phyloP scores from a whole-genome alignment of 2,888 invertebrate genomes.

The Drosophila quinaria region DNA sequence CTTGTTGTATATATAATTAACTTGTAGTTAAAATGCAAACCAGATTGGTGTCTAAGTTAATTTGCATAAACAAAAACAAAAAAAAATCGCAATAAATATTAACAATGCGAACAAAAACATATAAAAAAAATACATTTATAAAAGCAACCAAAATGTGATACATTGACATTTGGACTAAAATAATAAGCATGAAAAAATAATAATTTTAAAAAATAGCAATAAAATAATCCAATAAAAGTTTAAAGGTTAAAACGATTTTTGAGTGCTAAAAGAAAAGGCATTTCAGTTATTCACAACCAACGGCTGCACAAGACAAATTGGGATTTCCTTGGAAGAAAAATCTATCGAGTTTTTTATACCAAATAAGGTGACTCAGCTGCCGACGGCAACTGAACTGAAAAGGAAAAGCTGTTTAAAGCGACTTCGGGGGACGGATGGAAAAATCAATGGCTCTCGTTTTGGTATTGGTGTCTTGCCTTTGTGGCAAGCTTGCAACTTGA shows the following conservation, averaged over 20 bases:
- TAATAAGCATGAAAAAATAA: conserved; percentile 6
- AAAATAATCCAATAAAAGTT: conserved; percentile 6
- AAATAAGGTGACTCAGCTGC: conserved; percentile 37
- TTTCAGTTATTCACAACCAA: conserved; percentile 23
- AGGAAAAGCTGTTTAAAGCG: conserved; percentile 41
- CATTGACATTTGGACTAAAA: conserved; percentile 64
- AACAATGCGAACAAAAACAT: conserved; percentile 33
- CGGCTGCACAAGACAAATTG: conserved; percentile 43
- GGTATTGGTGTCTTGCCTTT: conserved; percentile 36
- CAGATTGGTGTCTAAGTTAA: conserved; percentile 51
- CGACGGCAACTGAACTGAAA: conserved; percentile 39
- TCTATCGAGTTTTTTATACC: conserved; percentile 19
- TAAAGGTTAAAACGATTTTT: neutral
- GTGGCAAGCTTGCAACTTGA: conserved; percentile 27
- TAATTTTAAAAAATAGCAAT: neutral
- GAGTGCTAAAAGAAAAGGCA: conserved; percentile 16
- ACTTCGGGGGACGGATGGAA: conserved; percentile 43
- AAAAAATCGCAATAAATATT: conserved; percentile 26
- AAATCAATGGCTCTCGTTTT: conserved; percentile 59
- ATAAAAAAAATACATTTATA: conserved; percentile 9
- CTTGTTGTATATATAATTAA: conserved; percentile 51
- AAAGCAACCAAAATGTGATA: conserved; percentile 33
- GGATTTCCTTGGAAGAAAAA: conserved; percentile 45
- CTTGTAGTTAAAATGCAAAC: conserved; percentile 54
- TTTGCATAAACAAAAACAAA: conserved; percentile 49